These are phyloP conservation scores for Pissodes strobi DNA, from an alignment of 1,140 invertebrate genomes.

Conservation along the genomic window DNA sequence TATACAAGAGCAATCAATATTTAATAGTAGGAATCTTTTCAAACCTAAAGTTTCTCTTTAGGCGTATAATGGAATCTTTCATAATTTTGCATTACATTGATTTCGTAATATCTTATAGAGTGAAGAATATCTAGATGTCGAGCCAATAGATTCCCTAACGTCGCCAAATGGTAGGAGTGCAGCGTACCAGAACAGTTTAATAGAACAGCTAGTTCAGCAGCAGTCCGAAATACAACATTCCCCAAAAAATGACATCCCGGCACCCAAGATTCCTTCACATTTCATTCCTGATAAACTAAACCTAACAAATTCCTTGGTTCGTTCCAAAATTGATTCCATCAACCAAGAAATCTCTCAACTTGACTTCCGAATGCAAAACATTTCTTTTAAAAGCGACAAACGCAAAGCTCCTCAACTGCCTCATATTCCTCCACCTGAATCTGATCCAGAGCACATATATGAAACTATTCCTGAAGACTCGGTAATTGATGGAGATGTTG, in stretches of 20 bases:
- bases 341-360: constrained; percentile 53
- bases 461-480: constrained; percentile 67
- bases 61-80: no score
- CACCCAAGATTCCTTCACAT: constrained; percentile 46
- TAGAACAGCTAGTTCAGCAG: constrained; percentile 60
- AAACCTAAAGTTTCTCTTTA: no score
- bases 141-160: constrained; percentile 38
- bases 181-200: constrained; percentile 62
- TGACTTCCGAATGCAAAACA: constrained; percentile 54
- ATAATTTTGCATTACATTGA: no score
- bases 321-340: constrained; percentile 51
- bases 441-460: constrained; percentile 68
- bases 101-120: no score
- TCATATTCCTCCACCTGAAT: constrained; percentile 47
- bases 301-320: constrained; percentile 49
- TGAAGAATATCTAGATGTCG: constrained; percentile 47
- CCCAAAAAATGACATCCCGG: constrained; percentile 42
- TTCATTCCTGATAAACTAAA: constrained; percentile 48
- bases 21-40: no score
- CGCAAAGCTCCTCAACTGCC: constrained; percentile 45
- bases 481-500: constrained; percentile 60
- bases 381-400: constrained; percentile 49
- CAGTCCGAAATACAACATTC: constrained; percentile 52
- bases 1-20: no score
- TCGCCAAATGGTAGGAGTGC: constrained; percentile 49